Conservation (phyloP, 2,797 vertebrate genomes). For the Intellagama lesueurii region DNA sequence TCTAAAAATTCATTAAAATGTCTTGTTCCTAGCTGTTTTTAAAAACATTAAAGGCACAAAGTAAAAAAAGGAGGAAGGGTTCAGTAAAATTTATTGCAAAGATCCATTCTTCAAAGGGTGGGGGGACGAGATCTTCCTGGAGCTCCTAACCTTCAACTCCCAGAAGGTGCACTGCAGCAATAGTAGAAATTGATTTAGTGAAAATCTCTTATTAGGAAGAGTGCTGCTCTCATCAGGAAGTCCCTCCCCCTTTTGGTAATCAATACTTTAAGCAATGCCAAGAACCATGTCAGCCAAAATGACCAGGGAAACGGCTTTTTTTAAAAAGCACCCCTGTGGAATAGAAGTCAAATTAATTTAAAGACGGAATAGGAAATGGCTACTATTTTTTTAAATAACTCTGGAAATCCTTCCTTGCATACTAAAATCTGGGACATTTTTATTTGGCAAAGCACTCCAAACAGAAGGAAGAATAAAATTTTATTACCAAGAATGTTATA, state of each 20-base stretch:
- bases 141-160: slow-evolving; percentile 62
- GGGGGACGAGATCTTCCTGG: slow-evolving; percentile 33
- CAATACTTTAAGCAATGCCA: slow-evolving; percentile 79
- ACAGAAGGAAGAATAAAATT: slow-evolving; percentile 28
- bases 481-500: background rate
- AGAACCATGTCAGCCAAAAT: slow-evolving; percentile 74
- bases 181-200: slow-evolving; percentile 77
- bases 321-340: background rate
- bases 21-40: slow-evolving; percentile 38
- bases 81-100: slow-evolving; percentile 62
- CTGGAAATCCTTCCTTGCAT: slow-evolving; percentile 24
- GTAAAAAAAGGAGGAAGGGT: slow-evolving; percentile 1
- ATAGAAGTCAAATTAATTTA: slow-evolving; percentile 67
- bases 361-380: slow-evolving; percentile 42
- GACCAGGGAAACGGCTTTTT: slow-evolving; percentile 56
- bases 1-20: slow-evolving; percentile 35
- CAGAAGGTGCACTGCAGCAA: slow-evolving; percentile 67
- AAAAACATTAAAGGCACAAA: slow-evolving; percentile 35
- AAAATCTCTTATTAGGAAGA: slow-evolving; percentile 78
- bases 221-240: slow-evolving; percentile 69
- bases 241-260: slow-evolving; percentile 73
- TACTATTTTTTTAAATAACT: slow-evolving; percentile 57
- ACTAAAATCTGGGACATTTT: slow-evolving; percentile 12
- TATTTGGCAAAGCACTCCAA: slow-evolving; percentile 32
- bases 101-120: slow-evolving; percentile 58